These are phyloP conservation scores for Hafferia zeledoni DNA, from an alignment of 2,797 vertebrate genomes.

Conservation along the genomic window DNA sequence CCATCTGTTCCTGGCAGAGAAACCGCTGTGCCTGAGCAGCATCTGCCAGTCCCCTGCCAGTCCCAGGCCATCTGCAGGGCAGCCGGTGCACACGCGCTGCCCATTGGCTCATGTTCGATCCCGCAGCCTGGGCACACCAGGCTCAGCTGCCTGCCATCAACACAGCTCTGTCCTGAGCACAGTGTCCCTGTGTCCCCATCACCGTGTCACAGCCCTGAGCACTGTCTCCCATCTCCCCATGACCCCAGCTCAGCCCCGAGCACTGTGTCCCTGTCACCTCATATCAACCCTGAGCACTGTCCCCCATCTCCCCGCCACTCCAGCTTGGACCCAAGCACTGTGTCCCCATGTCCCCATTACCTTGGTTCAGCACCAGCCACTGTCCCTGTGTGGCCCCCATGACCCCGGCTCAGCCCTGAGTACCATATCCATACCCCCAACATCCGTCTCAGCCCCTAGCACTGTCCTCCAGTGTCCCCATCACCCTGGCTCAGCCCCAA, in stretches of 20 bases:
- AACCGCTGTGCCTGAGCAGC: background rate
- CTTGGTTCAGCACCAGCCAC: background rate
- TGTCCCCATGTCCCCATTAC: background rate
- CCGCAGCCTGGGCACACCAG: accelerated
- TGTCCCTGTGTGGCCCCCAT: background rate
- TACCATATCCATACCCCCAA: background rate
- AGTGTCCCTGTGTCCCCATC: background rate
- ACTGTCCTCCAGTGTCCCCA: background rate
- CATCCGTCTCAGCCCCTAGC: background rate
- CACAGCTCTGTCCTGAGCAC: background rate
- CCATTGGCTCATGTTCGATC: accelerated
- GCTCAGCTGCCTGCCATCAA: background rate
- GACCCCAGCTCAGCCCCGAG: background rate
- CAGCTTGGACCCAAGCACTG: accelerated
- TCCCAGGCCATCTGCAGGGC: background rate
- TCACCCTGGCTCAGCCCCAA: background rate
- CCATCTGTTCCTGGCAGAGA: constrained; percentile 26
- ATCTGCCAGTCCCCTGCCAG: background rate
- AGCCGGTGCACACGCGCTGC: background rate
- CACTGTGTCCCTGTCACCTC: background rate
- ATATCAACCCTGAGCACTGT: background rate
- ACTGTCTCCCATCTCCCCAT: background rate
- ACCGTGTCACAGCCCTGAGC: background rate
- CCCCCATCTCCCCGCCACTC: background rate
- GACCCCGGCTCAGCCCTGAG: background rate